Evolutionary conservation across 2,113 vertebrate genomes (phyloP), one percentile per base, ranked within the genome.

Genomic region (Lagopus muta): DNA sequence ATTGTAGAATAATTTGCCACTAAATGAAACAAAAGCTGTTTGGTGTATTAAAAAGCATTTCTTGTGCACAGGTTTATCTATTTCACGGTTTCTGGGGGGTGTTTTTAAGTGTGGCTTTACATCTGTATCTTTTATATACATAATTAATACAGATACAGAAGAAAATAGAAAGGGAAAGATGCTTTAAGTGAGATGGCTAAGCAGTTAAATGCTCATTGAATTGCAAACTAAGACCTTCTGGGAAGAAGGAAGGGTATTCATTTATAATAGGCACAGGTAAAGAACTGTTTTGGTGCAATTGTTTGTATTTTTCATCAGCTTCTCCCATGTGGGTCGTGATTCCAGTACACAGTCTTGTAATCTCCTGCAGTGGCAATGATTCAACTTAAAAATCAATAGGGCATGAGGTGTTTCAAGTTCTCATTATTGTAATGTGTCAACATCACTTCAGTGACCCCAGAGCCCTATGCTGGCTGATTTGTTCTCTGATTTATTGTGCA

Each of bases 361-460:
- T 97, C 97, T 98, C 96, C 96, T 97, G 97, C 97, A 94, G 95
- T 94, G 96, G 97, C 97, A 97, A 96, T 97, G 97, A 98, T 98
- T 98, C 98, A 97, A 97, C 96, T 96, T 92, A 92, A 97, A 98
- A 98, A 98, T 98, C 97, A 97, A 98, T 97, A 98, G 96, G 97
- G 97, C 96, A 97, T 94, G 94, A 98, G 97, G 97, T 97, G 97
- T 98, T 98, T 97, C 97, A 97, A 98, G 97, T 97, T 97, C 97
- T 98, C 97, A 98, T 98, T 98, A 98, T 97, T 97, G 97, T 98
- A 98, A 98, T 98, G 96, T 97, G 97, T 98, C 97, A 97, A 97
- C 97, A 98, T 97, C 97, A 98, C 96, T 97, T 97, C 92, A 78
- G 93, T 95, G 96, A 98, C 97, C 98, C 96, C 93, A 79, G 94